Evolutionary conservation across 2,113 vertebrate species (phyloP).

Genomic region (Eptatretus burgeri): DNA sequence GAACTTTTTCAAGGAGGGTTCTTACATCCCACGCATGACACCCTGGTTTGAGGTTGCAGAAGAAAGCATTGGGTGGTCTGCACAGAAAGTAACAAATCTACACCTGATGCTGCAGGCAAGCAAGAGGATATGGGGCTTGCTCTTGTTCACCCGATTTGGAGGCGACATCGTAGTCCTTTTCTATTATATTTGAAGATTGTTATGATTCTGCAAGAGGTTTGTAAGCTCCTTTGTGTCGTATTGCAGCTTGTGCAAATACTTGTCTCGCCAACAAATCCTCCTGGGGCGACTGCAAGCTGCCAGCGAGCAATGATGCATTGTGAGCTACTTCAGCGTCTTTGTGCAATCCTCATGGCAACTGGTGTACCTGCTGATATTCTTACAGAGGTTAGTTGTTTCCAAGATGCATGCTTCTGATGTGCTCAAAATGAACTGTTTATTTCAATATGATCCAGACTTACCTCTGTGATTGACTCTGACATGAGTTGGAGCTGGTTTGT

Average conservation of each 20-base stretch:
- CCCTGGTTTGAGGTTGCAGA: constrained; percentile 94
- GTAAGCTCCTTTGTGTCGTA: constrained; percentile 5
- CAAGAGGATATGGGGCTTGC: background rate
- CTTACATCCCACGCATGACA: constrained; percentile 89
- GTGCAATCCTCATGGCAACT: constrained; percentile 83
- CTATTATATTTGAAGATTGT: too few species aligned
- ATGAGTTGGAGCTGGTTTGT: too few species aligned
- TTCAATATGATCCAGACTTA: too few species aligned
- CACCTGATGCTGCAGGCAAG: constrained; percentile 87
- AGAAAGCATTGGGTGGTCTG: constrained; percentile 85
- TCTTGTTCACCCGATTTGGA: too few species aligned
- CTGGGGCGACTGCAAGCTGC: constrained; percentile 63
- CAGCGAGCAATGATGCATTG: constrained; percentile 90
- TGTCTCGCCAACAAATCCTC: constrained; percentile 72
- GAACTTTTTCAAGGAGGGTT: constrained; percentile 98
- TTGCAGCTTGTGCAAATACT: constrained; percentile 56
- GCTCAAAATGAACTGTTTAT: too few species aligned
- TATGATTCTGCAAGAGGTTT: background rate
- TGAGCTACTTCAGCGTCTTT: constrained; percentile 62
- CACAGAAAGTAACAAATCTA: constrained; percentile 89
- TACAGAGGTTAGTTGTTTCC: constrained; percentile 33
- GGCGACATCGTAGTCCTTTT: too few species aligned
- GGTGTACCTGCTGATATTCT: constrained; percentile 84
- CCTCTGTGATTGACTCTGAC: too few species aligned
- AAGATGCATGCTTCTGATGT: background rate